Evolutionary conservation across 2,888 invertebrate genomes (phyloP).

Genomic region (Scaptomyza polygonia): DNA sequence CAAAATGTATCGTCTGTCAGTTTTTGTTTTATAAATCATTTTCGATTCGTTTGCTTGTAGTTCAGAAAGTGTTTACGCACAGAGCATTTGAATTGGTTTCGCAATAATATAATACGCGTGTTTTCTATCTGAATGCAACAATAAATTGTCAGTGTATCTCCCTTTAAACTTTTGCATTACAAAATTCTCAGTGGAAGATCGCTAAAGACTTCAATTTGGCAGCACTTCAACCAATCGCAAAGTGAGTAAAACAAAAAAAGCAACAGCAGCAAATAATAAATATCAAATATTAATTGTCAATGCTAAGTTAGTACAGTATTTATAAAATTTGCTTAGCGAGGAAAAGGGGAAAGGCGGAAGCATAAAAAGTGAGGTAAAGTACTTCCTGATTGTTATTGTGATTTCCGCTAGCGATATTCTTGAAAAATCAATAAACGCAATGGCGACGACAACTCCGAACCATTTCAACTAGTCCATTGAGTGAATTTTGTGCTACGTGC

Average conservation of each 20-base stretch:
- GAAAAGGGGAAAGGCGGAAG: slow-evolving; percentile 65
- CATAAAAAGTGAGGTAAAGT: slow-evolving; percentile 9
- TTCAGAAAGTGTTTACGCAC: slow-evolving; percentile 67
- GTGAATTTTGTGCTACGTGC: slow-evolving; percentile 31
- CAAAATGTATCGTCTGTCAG: slow-evolving; percentile 39
- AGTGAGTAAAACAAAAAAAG: slow-evolving; percentile 46
- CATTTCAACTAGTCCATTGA: slow-evolving; percentile 1
- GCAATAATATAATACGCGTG: slow-evolving; percentile 73
- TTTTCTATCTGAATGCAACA: slow-evolving; percentile 64
- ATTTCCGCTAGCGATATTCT: slow-evolving; percentile 57
- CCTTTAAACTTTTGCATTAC: slow-evolving; percentile 49
- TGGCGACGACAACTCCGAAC: slow-evolving; percentile 28
- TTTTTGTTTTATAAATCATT: slow-evolving; percentile 68
- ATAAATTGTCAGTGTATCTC: slow-evolving; percentile 63
- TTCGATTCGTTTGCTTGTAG: slow-evolving; percentile 74
- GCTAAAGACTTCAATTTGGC: slow-evolving; percentile 40
- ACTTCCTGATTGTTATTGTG: slow-evolving; percentile 61
- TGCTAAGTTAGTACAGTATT: slow-evolving; percentile 4
- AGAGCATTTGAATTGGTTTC: slow-evolving; percentile 68
- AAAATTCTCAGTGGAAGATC: slow-evolving; percentile 72
- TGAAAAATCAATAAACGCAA: slow-evolving; percentile 69
- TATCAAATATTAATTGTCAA: slow-evolving; percentile 7
- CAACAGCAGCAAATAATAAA: too few relatives aligned
- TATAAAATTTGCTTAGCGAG: background rate
- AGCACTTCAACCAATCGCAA: slow-evolving; percentile 39